Evolutionary conservation across 2,113 vertebrate species (phyloP).

Genomic region (Oostethus manadensis): DNA sequence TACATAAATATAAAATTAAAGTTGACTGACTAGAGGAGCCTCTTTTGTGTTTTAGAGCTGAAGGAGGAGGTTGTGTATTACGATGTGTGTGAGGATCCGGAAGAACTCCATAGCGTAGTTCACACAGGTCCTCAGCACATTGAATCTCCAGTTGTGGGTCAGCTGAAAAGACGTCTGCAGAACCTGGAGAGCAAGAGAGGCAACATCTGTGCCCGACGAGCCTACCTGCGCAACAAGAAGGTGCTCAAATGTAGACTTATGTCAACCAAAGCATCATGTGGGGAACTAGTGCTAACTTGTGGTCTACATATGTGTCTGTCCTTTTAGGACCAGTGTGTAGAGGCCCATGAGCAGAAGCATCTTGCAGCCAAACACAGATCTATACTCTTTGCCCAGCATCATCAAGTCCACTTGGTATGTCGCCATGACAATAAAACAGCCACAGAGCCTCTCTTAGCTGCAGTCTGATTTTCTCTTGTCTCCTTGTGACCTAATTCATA

Average conservation of each 20-base stretch:
- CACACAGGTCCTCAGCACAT: conserved; percentile 40
- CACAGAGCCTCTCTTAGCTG: conserved; percentile 5
- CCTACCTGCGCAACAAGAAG: conserved; percentile 87
- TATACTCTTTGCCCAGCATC: conserved; percentile 76
- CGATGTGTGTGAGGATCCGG: conserved; percentile 85
- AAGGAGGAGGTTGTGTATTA: conserved; percentile 96
- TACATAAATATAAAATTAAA: no score
- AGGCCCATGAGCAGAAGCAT: conserved; percentile 75
- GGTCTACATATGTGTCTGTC: conserved; percentile 12
- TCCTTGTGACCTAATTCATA: background rate
- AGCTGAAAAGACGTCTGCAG: conserved; percentile 73
- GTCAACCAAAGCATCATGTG: no score
- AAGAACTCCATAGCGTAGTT: conserved; percentile 78
- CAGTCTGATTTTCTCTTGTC: background rate
- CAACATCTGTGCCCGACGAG: conserved; percentile 80
- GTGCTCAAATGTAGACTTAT: conserved; percentile 48
- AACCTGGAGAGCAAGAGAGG: conserved; percentile 84
- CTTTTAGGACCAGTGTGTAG: conserved; percentile 83
- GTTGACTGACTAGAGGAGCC: no score
- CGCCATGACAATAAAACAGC: conserved; percentile 29
- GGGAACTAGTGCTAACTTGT: background rate
- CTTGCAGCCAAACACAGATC: conserved; percentile 67
- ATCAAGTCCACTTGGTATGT: conserved; percentile 85
- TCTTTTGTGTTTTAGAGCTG: conserved; percentile 71
- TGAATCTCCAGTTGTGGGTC: conserved; percentile 44